Conservation (phyloP, 2,888 invertebrate genomes). For the Ormyrus pomaceus region DNA sequence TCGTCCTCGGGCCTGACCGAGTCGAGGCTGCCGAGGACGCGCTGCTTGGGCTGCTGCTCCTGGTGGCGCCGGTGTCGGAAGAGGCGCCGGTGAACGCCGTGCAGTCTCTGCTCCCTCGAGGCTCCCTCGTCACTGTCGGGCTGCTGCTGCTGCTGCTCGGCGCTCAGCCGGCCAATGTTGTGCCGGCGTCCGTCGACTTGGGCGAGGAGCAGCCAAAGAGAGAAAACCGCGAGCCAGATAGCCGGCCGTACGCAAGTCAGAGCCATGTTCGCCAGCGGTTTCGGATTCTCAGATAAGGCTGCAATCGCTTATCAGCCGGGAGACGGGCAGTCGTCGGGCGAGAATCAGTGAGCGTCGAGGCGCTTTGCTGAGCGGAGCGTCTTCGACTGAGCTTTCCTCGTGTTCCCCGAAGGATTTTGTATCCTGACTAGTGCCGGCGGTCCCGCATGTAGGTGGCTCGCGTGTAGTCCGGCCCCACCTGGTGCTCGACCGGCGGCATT, state of each 20-base stretch:
- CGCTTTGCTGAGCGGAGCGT: slow-evolving; percentile 1
- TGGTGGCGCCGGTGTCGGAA: not conserved
- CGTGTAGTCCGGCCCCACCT: slow-evolving; percentile 17
- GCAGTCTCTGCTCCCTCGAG: too few relatives aligned
- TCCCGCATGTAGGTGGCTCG: slow-evolving; percentile 3
- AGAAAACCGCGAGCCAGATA: not conserved
- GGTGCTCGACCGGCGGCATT: not conserved
- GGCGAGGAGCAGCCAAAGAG: slow-evolving; percentile 1
- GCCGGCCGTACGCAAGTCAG: not conserved
- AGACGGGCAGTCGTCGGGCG: not conserved
- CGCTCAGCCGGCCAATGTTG: not conserved
- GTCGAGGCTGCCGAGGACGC: not conserved
- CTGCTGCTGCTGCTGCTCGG: not conserved
- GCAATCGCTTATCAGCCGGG: too few relatives aligned
- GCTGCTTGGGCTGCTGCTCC: not conserved
- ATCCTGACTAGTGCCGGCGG: slow-evolving; percentile 30
- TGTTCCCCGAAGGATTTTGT: slow-evolving; percentile 41
- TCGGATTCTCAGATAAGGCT: too few relatives aligned
- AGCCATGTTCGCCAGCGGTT: too few relatives aligned
- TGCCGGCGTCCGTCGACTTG: not conserved
- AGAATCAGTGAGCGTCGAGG: not conserved
- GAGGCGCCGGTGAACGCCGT: too few relatives aligned
- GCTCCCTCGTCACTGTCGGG: too few relatives aligned
- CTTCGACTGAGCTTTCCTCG: slow-evolving; percentile 39
- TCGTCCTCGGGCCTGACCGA: not conserved